Base-by-base conservation (phyloP, 1,140 invertebrate species). In the Palaemon carinicauda region DNA sequence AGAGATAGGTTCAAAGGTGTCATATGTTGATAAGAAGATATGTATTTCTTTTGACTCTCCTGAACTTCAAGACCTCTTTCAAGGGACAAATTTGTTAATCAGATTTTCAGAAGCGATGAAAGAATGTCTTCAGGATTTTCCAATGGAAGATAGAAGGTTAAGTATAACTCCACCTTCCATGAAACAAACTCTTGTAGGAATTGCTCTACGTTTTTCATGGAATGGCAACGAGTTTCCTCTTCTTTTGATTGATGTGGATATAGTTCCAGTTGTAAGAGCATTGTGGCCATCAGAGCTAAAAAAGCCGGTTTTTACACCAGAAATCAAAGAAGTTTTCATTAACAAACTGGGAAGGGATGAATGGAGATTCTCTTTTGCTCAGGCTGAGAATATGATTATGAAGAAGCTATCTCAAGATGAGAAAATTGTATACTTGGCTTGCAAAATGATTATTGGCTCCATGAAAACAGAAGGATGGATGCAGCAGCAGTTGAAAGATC, bases 381-480 rank as follows among this genome's bases (percentile, higher is more conserved):
- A n/a, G 1, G 29, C 31, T 24, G 79, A 80, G 29, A 80, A 41
- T 53, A 41, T 17, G 27, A 60, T 80, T 27, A 41, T 80, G 10
- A 1, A 21, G 10, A 10, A 29, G 1, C 19, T 80, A 0, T 17
- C 79, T 10, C 21, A n/a, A 15, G 56, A 80, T 21, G 29, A 29
- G 9, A 53, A 33, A 9, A 4, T 60, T 24, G 79, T 80, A 15
- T 69, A 65, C 31, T 21, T 80, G 24, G 54, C 79, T 19, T 80
- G 79, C 54, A 80, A 80, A 27, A 31, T 80, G 19, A 27, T 80
- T 27, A 69, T 80, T 9, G 56, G 33, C 5, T 29, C 53, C 7
- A 53, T 80, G 54, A 80, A 80, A 53, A 56, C 54, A n/a, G 79
- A 69, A 54, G 41, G 54, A 29, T 80, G 79, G 79, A 56, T 56